Evolutionary conservation across 1,140 invertebrate species (phyloP), one percentile per base, ranked within the genome.

Genomic region (Trachymyrmex septentrionalis): DNA sequence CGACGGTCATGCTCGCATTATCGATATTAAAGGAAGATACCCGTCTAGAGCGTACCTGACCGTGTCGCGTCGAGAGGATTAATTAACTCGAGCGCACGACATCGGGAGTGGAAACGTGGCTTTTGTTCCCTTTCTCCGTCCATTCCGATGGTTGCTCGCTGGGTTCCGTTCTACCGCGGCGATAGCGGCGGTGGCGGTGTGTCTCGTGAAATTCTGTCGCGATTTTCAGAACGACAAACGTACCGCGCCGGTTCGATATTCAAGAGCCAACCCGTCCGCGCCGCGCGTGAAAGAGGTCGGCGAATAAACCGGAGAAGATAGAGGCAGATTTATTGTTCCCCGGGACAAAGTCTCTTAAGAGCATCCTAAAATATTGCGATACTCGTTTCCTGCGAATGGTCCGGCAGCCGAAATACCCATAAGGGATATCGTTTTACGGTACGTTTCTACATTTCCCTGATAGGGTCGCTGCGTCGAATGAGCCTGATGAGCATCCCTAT

Each of bases 11-110:
- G 69, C 87, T 81, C 92, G 91, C 92, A 93, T 93, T 93, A 93
- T 93, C 93, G 93, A 93, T 93, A 93, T 93, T 93, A 93, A 93
- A 93, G 92, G 91, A 92, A 92, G 93, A 91, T 91, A 93, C 85
- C 89, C 86, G 90, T 91, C 88, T 91, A 66, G 71, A 90, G 81
- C 88, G 89, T 91, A 88, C 85, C 88, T 90, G 90, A 91, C 90
- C 86, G 78, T 90, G 93, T 91, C 90, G 91, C 90, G 91, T 90
- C 91, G 92, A 93, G 90, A 92, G 93, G 93, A 93, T 93, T 93
- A 93, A 93, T 93, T 93, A 93, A 93, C 92, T 92, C 90, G 91
- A 90, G 90, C 86, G 86, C 88, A 90, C 89, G 92, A 92, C 92
- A 92, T 90, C 92, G 87, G 82, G 90, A 93, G 90, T 91, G 90